phyloP scores from a whole-genome alignment of 1,140 invertebrate species.

The Marisa cornuarietis region DNA sequence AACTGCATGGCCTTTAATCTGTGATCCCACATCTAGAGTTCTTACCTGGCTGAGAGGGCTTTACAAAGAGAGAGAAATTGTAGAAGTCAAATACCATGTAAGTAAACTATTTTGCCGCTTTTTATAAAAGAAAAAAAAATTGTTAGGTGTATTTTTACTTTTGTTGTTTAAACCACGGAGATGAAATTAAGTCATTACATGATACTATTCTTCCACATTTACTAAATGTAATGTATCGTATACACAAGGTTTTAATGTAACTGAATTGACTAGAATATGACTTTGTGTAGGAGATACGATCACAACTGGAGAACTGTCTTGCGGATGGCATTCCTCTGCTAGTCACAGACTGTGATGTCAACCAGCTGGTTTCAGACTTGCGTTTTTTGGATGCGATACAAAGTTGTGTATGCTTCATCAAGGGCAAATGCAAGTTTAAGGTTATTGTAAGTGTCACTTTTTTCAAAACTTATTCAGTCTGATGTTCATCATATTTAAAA shows the following conservation, averaged over 20 bases:
- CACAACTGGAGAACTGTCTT: slow-evolving; percentile 64
- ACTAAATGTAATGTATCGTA: neutral
- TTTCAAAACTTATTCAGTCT: neutral
- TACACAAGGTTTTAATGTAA: neutral
- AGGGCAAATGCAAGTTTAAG: slow-evolving; percentile 61
- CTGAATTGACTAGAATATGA: neutral
- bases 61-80: slow-evolving; percentile 51
- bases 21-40: slow-evolving; percentile 62
- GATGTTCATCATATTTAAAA: no score
- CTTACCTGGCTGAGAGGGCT: slow-evolving; percentile 59
- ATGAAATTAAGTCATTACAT: no score
- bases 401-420: slow-evolving; percentile 54
- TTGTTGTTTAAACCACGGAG: no score
- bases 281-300: slow-evolving; percentile 56
- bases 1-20: slow-evolving; percentile 64
- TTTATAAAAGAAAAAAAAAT: neutral
- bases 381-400: slow-evolving; percentile 56
- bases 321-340: slow-evolving; percentile 60
- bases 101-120: slow-evolving; percentile 29
- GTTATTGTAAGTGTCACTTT: slow-evolving; percentile 54
- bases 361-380: slow-evolving; percentile 49
- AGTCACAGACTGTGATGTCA: slow-evolving; percentile 61
- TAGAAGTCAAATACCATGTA: slow-evolving; percentile 60
- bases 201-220: no score
- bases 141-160: no score